Conservation (phyloP, 2,113 vertebrate genomes). For the Hippoglossus stenolepis region DNA sequence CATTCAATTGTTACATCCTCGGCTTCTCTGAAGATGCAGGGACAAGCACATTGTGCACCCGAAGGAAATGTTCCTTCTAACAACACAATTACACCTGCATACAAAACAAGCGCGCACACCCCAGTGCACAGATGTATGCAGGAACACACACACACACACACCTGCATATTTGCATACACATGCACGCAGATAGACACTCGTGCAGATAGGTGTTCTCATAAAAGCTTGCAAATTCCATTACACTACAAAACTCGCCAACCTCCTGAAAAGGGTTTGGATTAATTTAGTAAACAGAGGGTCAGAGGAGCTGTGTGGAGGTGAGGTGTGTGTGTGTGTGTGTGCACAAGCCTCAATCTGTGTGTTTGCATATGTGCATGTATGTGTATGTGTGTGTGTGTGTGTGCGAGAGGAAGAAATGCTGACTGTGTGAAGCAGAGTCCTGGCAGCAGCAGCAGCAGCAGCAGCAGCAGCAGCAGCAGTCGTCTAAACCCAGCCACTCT, state of each 20-base stretch:
- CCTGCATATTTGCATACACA: conserved; percentile 20
- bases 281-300: conserved; percentile 99
- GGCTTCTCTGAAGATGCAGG: conserved; percentile 63
- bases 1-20: conserved; percentile 58
- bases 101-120: conserved; percentile 42
- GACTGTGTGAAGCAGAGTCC: conserved; percentile 89
- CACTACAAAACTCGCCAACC: conserved; percentile 85
- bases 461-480: conserved; percentile 80
- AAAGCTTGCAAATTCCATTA: conserved; percentile 97
- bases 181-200: conserved; percentile 36
- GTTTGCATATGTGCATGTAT: conserved; percentile 48
- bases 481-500: conserved; percentile 94
- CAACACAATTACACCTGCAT: conserved; percentile 65
- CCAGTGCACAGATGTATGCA: conserved; percentile 21
- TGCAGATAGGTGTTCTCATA: conserved; percentile 75
- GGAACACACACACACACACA: conserved; percentile 21
- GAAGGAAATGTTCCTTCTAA: conserved; percentile 52
- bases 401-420: conserved; percentile 84
- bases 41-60: conserved; percentile 61
- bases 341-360: background rate
- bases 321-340: conserved; percentile 55
- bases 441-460: conserved; percentile 73
- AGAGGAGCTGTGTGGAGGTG: conserved; percentile 91
- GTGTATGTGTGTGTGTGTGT: conserved; percentile 73
- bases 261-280: conserved; percentile 90